These are phyloP conservation scores for Choristoneura fumiferana DNA, from an alignment of 1,140 invertebrate genomes.

Conservation along the genomic window DNA sequence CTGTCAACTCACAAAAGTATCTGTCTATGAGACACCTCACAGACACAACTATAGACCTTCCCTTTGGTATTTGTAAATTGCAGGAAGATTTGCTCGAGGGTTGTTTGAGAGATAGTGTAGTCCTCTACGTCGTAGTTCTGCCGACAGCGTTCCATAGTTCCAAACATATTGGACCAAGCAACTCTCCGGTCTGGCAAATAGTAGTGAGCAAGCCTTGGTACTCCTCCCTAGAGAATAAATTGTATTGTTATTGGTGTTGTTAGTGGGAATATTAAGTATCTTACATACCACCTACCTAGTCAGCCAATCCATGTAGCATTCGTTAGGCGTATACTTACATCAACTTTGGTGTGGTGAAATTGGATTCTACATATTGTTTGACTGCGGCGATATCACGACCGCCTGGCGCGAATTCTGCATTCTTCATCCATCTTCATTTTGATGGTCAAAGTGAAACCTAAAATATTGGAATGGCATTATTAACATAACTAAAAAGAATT, in stretches of 20 bases:
- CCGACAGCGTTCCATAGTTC: constrained; percentile 84
- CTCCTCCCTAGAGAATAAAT: constrained; percentile 80
- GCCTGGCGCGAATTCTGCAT: constrained; percentile 19
- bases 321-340: no score
- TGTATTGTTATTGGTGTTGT: no score
- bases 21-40: neutral
- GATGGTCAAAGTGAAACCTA: constrained; percentile 64
- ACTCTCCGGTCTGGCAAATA: constrained; percentile 81
- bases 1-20: no score
- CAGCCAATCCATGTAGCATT: no score
- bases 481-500: no score
- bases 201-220: constrained; percentile 88
- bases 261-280: no score
- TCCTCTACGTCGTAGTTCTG: constrained; percentile 84
- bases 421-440: constrained; percentile 50
- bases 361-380: constrained; percentile 46
- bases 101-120: constrained; percentile 91
- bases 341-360: constrained; percentile 47
- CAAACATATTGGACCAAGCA: constrained; percentile 88
- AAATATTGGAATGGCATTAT: constrained; percentile 29
- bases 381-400: constrained; percentile 29
- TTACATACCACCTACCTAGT: no score
- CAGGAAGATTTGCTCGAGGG: constrained; percentile 88
- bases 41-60: constrained; percentile 10
- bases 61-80: constrained; percentile 77